These are phyloP conservation scores for Eremophila alpestris DNA, from an alignment of 2,797 vertebrate genomes.

Conservation along the genomic window DNA sequence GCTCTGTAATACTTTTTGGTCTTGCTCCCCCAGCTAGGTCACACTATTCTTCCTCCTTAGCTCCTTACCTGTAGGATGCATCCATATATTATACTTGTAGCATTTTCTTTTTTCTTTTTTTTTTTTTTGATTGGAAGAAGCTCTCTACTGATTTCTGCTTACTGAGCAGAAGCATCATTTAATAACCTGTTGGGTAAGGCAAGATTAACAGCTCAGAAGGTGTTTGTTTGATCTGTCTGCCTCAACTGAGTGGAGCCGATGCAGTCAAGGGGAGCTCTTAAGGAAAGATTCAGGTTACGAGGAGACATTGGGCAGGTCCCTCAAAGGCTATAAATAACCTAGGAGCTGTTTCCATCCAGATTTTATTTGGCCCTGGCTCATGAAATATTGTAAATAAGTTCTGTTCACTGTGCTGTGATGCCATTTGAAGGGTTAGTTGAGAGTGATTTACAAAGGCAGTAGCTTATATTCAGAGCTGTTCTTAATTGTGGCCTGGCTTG, in stretches of 20 bases:
- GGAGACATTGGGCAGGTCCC: constrained; percentile 26
- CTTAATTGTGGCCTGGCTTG: constrained; percentile 65
- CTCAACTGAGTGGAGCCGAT: not conserved
- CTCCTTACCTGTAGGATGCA: constrained; percentile 4
- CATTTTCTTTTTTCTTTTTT: not conserved
- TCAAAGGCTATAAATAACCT: constrained; percentile 51
- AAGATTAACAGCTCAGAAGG: constrained; percentile 30
- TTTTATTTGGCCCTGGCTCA: constrained; percentile 50
- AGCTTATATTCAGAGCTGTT: constrained; percentile 57
- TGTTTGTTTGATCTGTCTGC: not conserved
- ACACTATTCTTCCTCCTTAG: not conserved
- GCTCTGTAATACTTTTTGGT: constrained; percentile 17
- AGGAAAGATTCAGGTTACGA: constrained; percentile 10
- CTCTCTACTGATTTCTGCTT: constrained; percentile 11
- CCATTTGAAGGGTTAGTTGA: constrained; percentile 8
- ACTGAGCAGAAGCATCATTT: constrained; percentile 44
- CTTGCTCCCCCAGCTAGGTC: not conserved
- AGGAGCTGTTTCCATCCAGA: constrained; percentile 38
- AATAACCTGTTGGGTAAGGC: constrained; percentile 25
- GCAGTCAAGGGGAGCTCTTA: constrained; percentile 11
- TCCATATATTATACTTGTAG: not conserved
- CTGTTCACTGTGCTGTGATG: constrained; percentile 8
- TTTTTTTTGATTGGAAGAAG: not conserved
- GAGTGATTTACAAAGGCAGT: constrained; percentile 62
- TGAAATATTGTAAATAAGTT: constrained; percentile 56